Evolutionary conservation across 2,888 invertebrate species (phyloP), one percentile per base, ranked within the genome.

Genomic region (Gymnocheta viridis): DNA sequence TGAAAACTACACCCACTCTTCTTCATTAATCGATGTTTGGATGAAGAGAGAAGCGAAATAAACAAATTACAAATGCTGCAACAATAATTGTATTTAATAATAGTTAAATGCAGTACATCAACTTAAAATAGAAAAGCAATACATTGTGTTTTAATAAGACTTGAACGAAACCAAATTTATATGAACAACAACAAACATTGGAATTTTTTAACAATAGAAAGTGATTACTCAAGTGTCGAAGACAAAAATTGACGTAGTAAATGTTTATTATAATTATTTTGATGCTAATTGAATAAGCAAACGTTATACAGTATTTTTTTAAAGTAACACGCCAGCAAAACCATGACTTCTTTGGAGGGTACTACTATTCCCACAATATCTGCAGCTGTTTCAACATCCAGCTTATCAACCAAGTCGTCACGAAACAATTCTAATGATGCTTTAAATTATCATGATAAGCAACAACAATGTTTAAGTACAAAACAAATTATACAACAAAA

Each of bases 401-500:
- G 76, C n/a, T 76, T 84, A 66, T 76, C 76, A 38, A 22, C 67
- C 19, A 77, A 49, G 22, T 81, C 54, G 51, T 64, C 80, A 14
- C 56, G 56, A 19, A 67, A 27, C 35, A 79, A 76, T 56, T 82
- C 85, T 38, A 58, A 64, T 24, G 35, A 78, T 38, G 54, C 69
- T 14, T 49, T 60, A 22, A 32, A 69, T 66, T 76, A 67, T 47
- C 62, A n/a, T 24, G 78, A 70, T 54, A 51, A 69, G 44, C 56
- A 56, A 29, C 67, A 62, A 47, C 67, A 72, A 19, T 22, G 38
- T 22, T 66, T 85, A 14, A 81, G 79, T 70, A 87, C 87, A 27
- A 80, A 88, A 58, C 82, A 89, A 24, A 87, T 92, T 24, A 90
- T 91, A 10, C 90, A 91, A 82, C 89, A 91, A 78, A 91, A 92